Conservation (phyloP, 2,113 vertebrate genomes). For the Plectropomus leopardus region DNA sequence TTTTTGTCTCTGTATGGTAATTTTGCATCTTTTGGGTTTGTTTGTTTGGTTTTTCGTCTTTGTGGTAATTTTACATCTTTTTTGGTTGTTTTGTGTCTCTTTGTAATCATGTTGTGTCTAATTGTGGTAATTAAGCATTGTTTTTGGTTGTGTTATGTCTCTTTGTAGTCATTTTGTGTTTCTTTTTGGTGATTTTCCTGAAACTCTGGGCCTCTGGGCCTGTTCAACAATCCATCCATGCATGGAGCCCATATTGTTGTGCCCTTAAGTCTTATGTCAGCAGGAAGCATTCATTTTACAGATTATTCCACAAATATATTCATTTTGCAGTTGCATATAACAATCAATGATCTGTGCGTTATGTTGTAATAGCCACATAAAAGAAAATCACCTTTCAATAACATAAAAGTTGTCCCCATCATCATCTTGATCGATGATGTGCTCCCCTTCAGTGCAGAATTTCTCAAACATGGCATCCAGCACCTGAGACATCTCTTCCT, state of each 20-base stretch:
- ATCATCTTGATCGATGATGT: constrained; percentile 97
- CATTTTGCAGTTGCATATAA: not conserved
- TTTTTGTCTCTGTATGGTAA: too few relatives aligned
- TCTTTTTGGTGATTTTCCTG: too few relatives aligned
- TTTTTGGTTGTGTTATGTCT: too few relatives aligned
- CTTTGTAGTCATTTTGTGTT: too few relatives aligned
- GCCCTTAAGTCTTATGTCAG: not conserved
- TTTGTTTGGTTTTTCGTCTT: too few relatives aligned
- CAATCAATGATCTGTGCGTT: not conserved
- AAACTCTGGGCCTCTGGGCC: too few relatives aligned
- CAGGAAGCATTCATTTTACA: not conserved
- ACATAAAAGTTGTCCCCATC: constrained; percentile 99
- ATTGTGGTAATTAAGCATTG: too few relatives aligned
- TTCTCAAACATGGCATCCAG: constrained; percentile 99
- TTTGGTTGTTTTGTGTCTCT: too few relatives aligned
- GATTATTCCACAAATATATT: not conserved
- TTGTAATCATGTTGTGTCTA: too few relatives aligned
- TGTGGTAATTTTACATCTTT: too few relatives aligned
- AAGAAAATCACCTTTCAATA: constrained; percentile 92
- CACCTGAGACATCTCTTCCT: constrained; percentile 99
- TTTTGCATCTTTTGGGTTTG: too few relatives aligned
- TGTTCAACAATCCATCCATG: too few relatives aligned
- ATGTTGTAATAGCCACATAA: not conserved
- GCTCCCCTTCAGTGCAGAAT: constrained; percentile 90
- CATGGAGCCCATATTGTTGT: not conserved